These are phyloP conservation scores for Nylanderia fulva DNA, from an alignment of 1,140 invertebrate genomes.

Conservation along the genomic window DNA sequence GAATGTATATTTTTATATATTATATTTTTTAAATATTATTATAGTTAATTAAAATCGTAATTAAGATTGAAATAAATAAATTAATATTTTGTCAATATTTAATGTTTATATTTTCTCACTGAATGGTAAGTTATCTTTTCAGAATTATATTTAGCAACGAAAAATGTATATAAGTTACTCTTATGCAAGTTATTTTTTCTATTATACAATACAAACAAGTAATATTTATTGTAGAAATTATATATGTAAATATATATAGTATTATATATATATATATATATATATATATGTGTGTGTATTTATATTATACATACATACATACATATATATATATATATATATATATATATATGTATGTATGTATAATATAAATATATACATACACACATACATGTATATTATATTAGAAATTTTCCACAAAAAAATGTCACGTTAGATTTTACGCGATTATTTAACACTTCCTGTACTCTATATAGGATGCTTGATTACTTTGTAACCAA, in stretches of 20 bases:
- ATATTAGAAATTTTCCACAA: conserved; percentile 14
- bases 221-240: neutral
- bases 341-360: neutral
- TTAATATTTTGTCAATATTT: neutral
- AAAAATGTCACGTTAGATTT: neutral
- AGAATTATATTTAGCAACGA: conserved; percentile 2
- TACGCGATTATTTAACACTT: neutral
- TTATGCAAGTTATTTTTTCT: conserved; percentile 7
- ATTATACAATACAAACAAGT: neutral
- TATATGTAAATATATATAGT: neutral
- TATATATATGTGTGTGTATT: neutral
- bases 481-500: neutral
- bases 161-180: neutral
- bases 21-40: conserved; percentile 9
- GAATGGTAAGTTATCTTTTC: neutral
- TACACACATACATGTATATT: neutral
- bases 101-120: neutral
- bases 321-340: too few relatives aligned
- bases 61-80: conserved; percentile 4
- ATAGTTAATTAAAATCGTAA: neutral
- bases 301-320: neutral
- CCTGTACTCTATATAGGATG: neutral
- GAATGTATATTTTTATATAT: conserved; percentile 17
- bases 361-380: too few relatives aligned
- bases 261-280: too few relatives aligned